Percentiles rank a stretch among this genome's conserved stretches.
These are phyloP conservation scores for Cyanistes caeruleus DNA, from an alignment of 2,113 vertebrate genomes.

Conservation along the genomic window DNA sequence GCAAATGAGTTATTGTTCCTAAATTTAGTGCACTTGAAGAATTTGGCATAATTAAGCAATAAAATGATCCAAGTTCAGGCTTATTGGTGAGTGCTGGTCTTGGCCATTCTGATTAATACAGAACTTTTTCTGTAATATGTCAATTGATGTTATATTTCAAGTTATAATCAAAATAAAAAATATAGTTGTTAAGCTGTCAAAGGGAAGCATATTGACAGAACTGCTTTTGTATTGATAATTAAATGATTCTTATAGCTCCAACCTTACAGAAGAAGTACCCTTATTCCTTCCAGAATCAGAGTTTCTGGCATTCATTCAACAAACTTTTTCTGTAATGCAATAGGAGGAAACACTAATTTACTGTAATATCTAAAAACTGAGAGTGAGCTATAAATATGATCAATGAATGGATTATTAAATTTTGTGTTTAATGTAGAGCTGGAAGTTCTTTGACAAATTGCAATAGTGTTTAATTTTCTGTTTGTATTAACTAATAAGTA, in stretches of 20 bases:
- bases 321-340: not conserved
- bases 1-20: conserved; percentile 21
- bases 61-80: not conserved
- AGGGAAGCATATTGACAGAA: not conserved
- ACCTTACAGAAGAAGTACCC: not conserved
- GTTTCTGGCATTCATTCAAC: not conserved
- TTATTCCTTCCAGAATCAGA: not conserved
- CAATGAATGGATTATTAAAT: not conserved
- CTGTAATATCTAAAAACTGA: not conserved
- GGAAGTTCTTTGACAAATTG: not conserved
- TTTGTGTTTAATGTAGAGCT: not conserved
- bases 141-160: conserved; percentile 47
- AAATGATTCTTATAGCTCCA: not conserved
- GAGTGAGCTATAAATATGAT: not conserved
- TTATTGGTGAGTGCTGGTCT: not conserved
- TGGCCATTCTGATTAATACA: conserved; percentile 25
- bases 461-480: not conserved
- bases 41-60: conserved; percentile 32
- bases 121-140: conserved; percentile 5
- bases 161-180: conserved; percentile 19
- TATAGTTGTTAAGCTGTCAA: not conserved
- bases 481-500: not conserved
- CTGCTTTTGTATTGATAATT: not conserved
- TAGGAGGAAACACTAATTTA: not conserved
- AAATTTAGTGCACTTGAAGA: conserved; percentile 3